Base-by-base conservation (phyloP, 2,888 invertebrate genomes). In the Phortica magna region DNA sequence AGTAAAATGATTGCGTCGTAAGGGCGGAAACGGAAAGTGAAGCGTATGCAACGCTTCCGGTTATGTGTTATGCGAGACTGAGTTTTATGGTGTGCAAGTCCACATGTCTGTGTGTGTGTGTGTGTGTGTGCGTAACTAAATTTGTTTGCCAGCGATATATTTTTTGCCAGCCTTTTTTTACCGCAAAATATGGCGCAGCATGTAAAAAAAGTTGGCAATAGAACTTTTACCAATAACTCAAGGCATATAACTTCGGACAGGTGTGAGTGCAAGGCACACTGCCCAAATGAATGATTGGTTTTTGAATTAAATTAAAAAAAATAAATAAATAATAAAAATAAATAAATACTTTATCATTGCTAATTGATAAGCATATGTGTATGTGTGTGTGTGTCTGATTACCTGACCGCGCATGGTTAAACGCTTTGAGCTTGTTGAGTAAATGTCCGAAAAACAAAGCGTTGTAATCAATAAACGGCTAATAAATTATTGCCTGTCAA, bases 401-500 rank as follows among this genome's bases (percentile, higher is more conserved):
- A 73, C 73, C 61, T 59, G 22, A 64, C 2, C 14, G 19, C 10
- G 68, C 31, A 19, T 73, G 59, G 71, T 42, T 57, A 17, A 17
- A 17, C 64, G 64, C 22, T 22, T 64, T 5, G 22, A 14, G 7
- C n/a, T n/a, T n/a, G 5, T 48, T 19, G 43, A 70, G 61, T 43
- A 70, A 70, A 10, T 41, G 7, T 48, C 70, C 22, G 7, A 39
- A 72, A 61, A 43, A 42, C 19, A 43, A 71, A 22, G 53, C 61
- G 48, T 64, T 42, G 75, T 82, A 85, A 85, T 85, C 85, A 85
- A 85, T 88, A 88, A 87, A 84, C 83, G 88, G 81, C 78, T 78
- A 84, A 86, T 86, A 86, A 86, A 88, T 88, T 84, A 85, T 84
- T 82, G 78, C 74, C 85, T 88, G 89, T 88, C 88, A 84, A 76